Percentiles rank a stretch among this genome's conserved stretches.
Conservation (phyloP, 2,888 invertebrate genomes). For the Escarpia spicata region DNA sequence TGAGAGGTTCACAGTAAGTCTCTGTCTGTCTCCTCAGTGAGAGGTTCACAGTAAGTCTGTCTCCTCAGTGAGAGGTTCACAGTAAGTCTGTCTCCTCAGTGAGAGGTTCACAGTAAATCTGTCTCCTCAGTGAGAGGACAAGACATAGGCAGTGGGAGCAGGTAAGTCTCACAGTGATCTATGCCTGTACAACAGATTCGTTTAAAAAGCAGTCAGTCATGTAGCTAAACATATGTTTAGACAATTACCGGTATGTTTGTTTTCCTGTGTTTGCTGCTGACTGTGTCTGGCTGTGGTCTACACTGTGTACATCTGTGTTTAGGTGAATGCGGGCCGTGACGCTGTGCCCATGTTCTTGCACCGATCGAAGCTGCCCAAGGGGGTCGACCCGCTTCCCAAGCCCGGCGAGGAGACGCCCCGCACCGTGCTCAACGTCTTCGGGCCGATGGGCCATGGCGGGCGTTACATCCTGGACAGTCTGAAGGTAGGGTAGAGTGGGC, state of each 20-base stretch:
- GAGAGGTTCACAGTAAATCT: background rate
- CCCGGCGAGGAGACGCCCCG: conserved; percentile 63
- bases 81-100: conserved; percentile 3
- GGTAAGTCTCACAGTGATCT: background rate
- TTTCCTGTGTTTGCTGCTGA: too few relatives aligned
- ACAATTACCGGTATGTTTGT: too few relatives aligned
- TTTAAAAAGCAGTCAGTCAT: too few relatives aligned
- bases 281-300: background rate
- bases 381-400: conserved; percentile 64
- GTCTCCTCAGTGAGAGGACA: background rate
- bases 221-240: too few relatives aligned
- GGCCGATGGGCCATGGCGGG: conserved; percentile 63
- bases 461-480: conserved; percentile 65
- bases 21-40: background rate
- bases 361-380: conserved; percentile 82
- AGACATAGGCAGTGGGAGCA: background rate
- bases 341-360: conserved; percentile 79
- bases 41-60: background rate
- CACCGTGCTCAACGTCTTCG: conserved; percentile 66
- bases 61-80: background rate
- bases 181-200: too few relatives aligned
- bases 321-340: conserved; percentile 77
- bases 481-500: conserved; percentile 59
- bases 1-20: background rate
- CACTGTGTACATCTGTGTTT: background rate